phyloP scores from a whole-genome alignment of 2,113 vertebrate genomes.

The Mirza zaza region DNA sequence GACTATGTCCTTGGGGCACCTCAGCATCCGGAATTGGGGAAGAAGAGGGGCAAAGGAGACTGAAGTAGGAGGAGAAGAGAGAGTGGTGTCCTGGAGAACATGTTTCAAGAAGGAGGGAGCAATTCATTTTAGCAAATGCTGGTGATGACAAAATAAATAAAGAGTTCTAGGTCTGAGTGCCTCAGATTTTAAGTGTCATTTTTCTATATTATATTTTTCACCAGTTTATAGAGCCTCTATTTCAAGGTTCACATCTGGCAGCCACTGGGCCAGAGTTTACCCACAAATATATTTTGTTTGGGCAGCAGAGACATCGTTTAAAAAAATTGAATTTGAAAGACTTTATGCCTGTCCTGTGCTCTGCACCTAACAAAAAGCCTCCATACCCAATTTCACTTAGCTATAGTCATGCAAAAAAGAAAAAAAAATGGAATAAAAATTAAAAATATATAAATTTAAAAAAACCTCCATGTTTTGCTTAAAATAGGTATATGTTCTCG shows the following conservation, averaged over 20 bases:
- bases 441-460: neutral
- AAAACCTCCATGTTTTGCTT: neutral
- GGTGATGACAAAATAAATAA: neutral
- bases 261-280: neutral
- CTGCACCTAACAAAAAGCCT: neutral
- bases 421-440: too few relatives aligned
- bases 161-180: neutral
- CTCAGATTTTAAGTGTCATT: neutral
- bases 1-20: neutral
- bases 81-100: neutral
- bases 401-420: too few relatives aligned
- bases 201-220: constrained; percentile 11
- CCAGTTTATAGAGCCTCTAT: neutral
- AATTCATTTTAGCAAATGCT: constrained; percentile 5
- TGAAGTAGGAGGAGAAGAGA: neutral
- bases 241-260: constrained; percentile 40
- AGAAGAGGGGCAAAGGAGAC: neutral
- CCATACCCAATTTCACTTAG: too few relatives aligned
- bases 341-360: neutral
- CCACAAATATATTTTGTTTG: constrained; percentile 28
- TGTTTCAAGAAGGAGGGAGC: neutral
- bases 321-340: constrained; percentile 29
- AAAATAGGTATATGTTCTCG: neutral
- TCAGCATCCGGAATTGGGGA: neutral
- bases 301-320: neutral